These are phyloP conservation scores for Ecliptopera silaceata DNA, from an alignment of 2,888 invertebrate species.

Conservation along the genomic window DNA sequence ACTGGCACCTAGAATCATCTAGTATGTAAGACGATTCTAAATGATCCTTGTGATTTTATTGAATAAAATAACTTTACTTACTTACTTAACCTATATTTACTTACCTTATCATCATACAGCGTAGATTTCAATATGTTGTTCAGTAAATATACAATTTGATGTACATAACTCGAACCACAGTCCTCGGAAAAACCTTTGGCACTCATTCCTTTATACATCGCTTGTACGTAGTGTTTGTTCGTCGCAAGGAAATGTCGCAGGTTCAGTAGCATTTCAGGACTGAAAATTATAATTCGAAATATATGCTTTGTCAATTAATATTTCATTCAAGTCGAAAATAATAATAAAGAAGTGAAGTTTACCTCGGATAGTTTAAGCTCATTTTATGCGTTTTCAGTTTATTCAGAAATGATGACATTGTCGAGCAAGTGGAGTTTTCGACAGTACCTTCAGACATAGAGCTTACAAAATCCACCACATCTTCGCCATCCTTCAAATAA, in stretches of 20 bases:
- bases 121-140: conserved; percentile 79
- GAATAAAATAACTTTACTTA: too few species aligned
- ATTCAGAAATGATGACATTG: conserved; percentile 50
- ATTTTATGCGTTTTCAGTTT: conserved; percentile 55
- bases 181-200: conserved; percentile 86
- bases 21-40: too few species aligned
- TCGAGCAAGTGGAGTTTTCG: conserved; percentile 40
- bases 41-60: too few species aligned
- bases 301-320: not conserved
- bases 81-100: too few species aligned
- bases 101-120: conserved; percentile 68
- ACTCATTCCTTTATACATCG: conserved; percentile 80
- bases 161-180: conserved; percentile 84
- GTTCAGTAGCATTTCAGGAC: conserved; percentile 80
- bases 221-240: conserved; percentile 78
- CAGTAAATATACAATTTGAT: conserved; percentile 84
- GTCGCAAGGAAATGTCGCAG: conserved; percentile 77
- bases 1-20: too few species aligned
- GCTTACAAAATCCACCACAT: conserved; percentile 58
- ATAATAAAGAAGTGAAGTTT: conserved; percentile 14
- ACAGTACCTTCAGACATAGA: conserved; percentile 46
- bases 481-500: conserved; percentile 71
- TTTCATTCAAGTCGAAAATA: not conserved
- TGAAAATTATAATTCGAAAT: conserved; percentile 36
- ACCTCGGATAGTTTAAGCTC: conserved; percentile 65